phyloP scores from a whole-genome alignment of 2,888 invertebrate species.

The Trypoxylon attenuatum region DNA sequence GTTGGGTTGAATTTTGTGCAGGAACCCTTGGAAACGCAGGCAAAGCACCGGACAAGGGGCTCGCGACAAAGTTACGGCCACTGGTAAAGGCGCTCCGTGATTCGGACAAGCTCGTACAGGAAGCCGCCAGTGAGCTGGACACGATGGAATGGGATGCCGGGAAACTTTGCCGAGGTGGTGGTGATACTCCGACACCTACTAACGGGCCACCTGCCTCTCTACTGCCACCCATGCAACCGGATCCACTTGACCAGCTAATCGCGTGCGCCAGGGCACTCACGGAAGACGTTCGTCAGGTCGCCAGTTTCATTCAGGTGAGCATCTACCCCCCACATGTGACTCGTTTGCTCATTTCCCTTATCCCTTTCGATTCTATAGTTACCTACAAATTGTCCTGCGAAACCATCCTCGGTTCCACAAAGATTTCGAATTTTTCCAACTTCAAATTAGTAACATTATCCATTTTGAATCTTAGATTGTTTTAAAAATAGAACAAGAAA shows the following conservation, averaged over 20 bases:
- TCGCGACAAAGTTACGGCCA: conserved; percentile 84
- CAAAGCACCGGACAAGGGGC: conserved; percentile 86
- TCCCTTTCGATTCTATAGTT: neutral
- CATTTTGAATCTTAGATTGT: too few relatives aligned
- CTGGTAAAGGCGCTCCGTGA: conserved; percentile 87
- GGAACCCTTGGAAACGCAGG: conserved; percentile 88
- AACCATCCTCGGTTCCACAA: too few relatives aligned
- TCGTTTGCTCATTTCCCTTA: neutral
- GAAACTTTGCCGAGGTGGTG: conserved; percentile 76
- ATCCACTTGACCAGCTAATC: conserved; percentile 91
- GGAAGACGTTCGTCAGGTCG: conserved; percentile 91
- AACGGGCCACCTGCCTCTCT: conserved; percentile 75
- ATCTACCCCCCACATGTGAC: conserved; percentile 13
- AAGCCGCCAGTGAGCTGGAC: conserved; percentile 85
- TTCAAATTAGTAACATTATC: too few relatives aligned
- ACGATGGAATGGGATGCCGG: conserved; percentile 87
- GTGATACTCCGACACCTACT: conserved; percentile 73
- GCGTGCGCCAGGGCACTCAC: conserved; percentile 90
- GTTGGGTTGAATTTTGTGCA: conserved; percentile 17
- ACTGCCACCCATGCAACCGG: conserved; percentile 75
- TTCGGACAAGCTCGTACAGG: conserved; percentile 87
- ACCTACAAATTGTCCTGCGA: too few relatives aligned
- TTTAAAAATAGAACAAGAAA: too few relatives aligned
- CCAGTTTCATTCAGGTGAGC: conserved; percentile 86
- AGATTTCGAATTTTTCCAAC: too few relatives aligned